These are phyloP conservation scores for Drosophila phalerata DNA, from an alignment of 2,888 invertebrate species.

Conservation along the genomic window DNA sequence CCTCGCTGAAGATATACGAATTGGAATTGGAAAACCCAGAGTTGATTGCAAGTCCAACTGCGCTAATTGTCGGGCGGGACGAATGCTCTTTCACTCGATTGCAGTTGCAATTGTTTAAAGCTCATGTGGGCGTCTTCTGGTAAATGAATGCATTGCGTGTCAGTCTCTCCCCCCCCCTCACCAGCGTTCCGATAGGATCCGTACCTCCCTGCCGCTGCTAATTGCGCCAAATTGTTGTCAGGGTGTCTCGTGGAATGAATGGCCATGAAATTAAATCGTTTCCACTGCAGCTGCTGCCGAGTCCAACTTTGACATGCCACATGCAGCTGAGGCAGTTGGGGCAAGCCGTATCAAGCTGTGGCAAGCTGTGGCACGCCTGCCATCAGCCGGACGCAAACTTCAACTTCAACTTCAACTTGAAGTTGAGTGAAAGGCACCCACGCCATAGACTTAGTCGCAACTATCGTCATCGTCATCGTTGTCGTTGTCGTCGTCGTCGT, in stretches of 20 bases:
- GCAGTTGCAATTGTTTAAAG: conserved; percentile 44
- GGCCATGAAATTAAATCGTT: conserved; percentile 76
- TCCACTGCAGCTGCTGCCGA: conserved; percentile 51
- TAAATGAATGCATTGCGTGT: conserved; percentile 57
- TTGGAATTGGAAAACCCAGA: not conserved
- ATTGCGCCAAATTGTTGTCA: conserved; percentile 66
- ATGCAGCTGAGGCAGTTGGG: conserved; percentile 24
- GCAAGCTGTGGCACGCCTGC: conserved; percentile 20
- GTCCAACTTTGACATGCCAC: conserved; percentile 72
- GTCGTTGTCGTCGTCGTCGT: conserved; percentile 1
- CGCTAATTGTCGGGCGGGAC: conserved; percentile 32
- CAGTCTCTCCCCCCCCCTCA: not conserved
- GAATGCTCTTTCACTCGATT: conserved; percentile 43
- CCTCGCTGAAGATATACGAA: conserved; percentile 13
- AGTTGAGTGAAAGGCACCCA: conserved; percentile 78
- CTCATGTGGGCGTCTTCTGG: conserved; percentile 32
- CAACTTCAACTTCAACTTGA: conserved; percentile 33
- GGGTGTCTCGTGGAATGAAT: conserved; percentile 51
- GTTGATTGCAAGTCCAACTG: conserved; percentile 12
- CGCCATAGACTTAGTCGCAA: conserved; percentile 34
- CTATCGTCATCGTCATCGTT: conserved; percentile 10
- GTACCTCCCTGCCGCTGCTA: conserved; percentile 36
- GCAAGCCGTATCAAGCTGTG: not conserved
- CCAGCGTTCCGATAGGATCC: not conserved
- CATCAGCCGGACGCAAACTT: conserved; percentile 49